Evolutionary conservation across 2,113 vertebrate species (phyloP).

Genomic region (Tachuris rubrigastra): DNA sequence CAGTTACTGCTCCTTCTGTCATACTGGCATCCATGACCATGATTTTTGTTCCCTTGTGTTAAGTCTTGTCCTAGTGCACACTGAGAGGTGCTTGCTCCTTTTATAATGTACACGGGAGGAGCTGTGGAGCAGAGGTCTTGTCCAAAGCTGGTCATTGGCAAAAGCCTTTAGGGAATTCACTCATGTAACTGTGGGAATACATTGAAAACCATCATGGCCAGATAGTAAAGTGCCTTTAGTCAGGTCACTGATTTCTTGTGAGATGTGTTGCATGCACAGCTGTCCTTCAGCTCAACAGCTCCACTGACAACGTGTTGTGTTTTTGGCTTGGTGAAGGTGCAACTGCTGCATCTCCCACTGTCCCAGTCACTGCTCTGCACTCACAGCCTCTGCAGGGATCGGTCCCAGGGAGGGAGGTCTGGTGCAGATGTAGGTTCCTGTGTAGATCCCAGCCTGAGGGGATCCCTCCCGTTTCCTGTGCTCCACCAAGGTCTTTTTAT

Average conservation of each 20-base stretch:
- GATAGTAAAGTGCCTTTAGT: not conserved
- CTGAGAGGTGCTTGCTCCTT: not conserved
- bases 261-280: not conserved
- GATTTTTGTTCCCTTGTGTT: not conserved
- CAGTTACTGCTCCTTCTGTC: not conserved
- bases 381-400: not conserved
- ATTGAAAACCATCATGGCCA: not conserved
- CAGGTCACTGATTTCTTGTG: not conserved
- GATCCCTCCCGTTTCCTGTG: not conserved
- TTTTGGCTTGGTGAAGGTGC: not conserved
- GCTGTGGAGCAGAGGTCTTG: not conserved
- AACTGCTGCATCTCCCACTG: not conserved
- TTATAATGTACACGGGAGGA: rapidly evolving
- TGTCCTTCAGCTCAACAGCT: not conserved
- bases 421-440: rapidly evolving
- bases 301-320: not conserved
- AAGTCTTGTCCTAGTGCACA: not conserved
- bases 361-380: not conserved
- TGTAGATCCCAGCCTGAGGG: not conserved
- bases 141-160: not conserved
- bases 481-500: not conserved
- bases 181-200: not conserved
- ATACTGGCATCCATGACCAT: rapidly evolving
- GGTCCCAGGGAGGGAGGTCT: not conserved
- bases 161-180: not conserved